Percentiles rank a stretch among this genome's conserved stretches.
phyloP scores from a whole-genome alignment of 2,888 invertebrate species.

The Agonopterix subpropinquella region DNA sequence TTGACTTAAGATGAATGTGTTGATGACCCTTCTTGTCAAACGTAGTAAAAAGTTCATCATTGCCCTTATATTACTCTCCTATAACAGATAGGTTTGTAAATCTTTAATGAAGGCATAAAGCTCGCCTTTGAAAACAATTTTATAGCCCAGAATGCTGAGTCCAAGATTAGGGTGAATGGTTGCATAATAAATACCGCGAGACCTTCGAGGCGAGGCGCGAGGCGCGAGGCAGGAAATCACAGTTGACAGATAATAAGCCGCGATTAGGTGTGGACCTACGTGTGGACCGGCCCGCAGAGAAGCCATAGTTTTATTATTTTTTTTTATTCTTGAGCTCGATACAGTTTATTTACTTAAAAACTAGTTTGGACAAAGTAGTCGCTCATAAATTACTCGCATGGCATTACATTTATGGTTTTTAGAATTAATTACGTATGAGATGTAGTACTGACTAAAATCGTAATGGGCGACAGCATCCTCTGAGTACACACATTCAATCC shows the following conservation, averaged over 20 bases:
- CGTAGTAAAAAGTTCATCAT: background rate
- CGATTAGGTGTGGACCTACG: constrained; percentile 26
- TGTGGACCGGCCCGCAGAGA: constrained; percentile 13
- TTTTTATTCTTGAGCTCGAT: background rate
- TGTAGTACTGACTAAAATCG: too few species aligned
- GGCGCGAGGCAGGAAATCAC: constrained; percentile 31
- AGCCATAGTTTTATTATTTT: constrained; percentile 4
- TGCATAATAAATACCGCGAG: constrained; percentile 13
- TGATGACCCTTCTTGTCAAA: too few species aligned
- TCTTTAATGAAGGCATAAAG: constrained; percentile 7
- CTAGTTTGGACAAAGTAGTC: background rate
- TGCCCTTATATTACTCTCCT: too few species aligned
- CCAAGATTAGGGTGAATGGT: constrained; percentile 24
- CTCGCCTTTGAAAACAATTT: constrained; percentile 9
- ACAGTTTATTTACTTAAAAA: constrained; percentile 4
- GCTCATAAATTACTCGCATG: background rate
- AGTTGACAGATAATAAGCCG: constrained; percentile 33
- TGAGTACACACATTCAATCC: too few species aligned
- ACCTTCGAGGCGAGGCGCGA: constrained; percentile 14
- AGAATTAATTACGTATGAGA: too few species aligned
- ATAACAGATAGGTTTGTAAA: too few species aligned
- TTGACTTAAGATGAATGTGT: too few species aligned
- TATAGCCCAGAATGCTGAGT: constrained; percentile 15
- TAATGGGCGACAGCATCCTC: too few species aligned
- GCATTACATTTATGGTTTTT: too few species aligned